Evolutionary conservation across 2,888 invertebrate species (phyloP).

Genomic region (Tryphoninae sp.): DNA sequence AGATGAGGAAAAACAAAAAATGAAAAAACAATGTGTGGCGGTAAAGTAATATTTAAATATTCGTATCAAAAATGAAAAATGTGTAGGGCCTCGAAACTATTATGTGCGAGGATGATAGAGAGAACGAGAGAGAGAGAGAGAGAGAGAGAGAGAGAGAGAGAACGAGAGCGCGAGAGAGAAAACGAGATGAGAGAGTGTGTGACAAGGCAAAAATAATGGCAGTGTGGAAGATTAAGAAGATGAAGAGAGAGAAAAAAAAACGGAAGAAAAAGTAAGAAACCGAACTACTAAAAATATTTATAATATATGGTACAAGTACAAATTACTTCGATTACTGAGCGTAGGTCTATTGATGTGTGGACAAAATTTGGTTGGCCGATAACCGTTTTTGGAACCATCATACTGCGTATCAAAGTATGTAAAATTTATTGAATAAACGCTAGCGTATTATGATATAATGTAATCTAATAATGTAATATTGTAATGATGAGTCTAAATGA

Average conservation of each 20-base stretch:
- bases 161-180: conserved; percentile 58
- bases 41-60: conserved; percentile 80
- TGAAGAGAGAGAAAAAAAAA: conserved; percentile 69
- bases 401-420: conserved; percentile 82
- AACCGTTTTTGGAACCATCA: conserved; percentile 82
- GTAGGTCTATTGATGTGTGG: conserved; percentile 81
- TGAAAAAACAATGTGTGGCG: conserved; percentile 68
- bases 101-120: conserved; percentile 63
- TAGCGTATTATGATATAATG: conserved; percentile 81
- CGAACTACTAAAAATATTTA: conserved; percentile 81
- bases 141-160: conserved; percentile 61
- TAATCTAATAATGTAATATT: conserved; percentile 82
- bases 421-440: conserved; percentile 82
- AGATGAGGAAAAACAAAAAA: conserved; percentile 55
- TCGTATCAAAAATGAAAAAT: conserved; percentile 80
- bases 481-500: conserved; percentile 82
- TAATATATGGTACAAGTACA: conserved; percentile 82
- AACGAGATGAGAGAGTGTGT: conserved; percentile 61
- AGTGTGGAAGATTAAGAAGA: conserved; percentile 60
- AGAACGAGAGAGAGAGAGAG: conserved; percentile 45
- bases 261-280: conserved; percentile 73
- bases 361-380: conserved; percentile 82
- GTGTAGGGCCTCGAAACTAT: conserved; percentile 79
- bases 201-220: conserved; percentile 63
- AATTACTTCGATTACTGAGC: conserved; percentile 82